These are phyloP conservation scores for Anableps anableps DNA, from an alignment of 2,797 vertebrate genomes.

Conservation along the genomic window DNA sequence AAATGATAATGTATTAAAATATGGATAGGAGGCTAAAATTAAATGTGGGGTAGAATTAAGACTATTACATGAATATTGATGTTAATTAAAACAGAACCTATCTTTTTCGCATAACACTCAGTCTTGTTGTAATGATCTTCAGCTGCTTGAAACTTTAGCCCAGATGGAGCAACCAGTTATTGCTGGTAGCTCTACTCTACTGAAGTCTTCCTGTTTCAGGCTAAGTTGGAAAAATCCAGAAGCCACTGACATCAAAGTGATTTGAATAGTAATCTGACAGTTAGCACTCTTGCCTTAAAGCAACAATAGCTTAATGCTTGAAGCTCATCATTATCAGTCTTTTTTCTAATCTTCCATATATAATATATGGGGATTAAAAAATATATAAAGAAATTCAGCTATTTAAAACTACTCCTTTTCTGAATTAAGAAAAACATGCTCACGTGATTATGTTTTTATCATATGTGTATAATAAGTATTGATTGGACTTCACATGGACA, in stretches of 20 bases:
- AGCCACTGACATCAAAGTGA: neutral
- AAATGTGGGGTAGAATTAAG: conserved; percentile 70
- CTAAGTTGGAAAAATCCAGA: neutral
- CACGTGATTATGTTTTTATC: too few species aligned
- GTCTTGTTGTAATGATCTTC: conserved; percentile 64
- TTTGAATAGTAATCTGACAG: neutral
- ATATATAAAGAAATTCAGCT: too few species aligned
- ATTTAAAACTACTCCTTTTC: too few species aligned
- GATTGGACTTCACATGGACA: too few species aligned
- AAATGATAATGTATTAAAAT: conserved; percentile 85
- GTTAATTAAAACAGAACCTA: conserved; percentile 80
- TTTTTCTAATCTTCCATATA: neutral
- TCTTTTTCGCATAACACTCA: conserved; percentile 71
- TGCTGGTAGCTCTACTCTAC: conserved; percentile 46
- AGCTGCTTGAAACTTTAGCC: neutral
- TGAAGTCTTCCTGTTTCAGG: conserved; percentile 36
- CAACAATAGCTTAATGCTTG: neutral
- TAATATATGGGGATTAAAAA: neutral
- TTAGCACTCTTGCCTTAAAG: neutral
- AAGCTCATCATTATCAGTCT: neutral
- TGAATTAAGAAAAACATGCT: too few species aligned
- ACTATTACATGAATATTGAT: conserved; percentile 82
- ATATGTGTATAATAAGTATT: too few species aligned
- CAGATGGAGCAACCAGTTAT: conserved; percentile 44
- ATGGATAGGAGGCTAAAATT: conserved; percentile 80